Percentiles rank a stretch among this genome's conserved stretches.
Conservation (phyloP, 2,797 vertebrate genomes). For the Sebastes iracundus region DNA sequence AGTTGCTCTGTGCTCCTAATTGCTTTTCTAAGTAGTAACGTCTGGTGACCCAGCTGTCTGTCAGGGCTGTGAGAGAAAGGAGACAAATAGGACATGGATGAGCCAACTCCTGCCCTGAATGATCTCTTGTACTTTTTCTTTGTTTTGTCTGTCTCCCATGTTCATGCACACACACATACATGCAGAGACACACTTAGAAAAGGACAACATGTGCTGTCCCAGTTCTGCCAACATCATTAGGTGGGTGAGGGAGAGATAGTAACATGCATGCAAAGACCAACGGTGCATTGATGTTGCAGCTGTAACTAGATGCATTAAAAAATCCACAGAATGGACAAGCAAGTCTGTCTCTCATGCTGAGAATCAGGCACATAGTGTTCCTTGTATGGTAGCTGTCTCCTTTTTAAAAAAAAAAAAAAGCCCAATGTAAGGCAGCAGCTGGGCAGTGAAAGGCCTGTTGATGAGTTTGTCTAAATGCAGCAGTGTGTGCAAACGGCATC, state of each 20-base stretch:
- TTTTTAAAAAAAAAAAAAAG: constrained; percentile 8
- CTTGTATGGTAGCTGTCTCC: neutral
- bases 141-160: constrained; percentile 3
- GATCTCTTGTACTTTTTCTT: constrained; percentile 23
- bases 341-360: neutral
- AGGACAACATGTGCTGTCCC: constrained; percentile 28
- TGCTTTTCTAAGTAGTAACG: constrained; percentile 4
- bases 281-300: neutral
- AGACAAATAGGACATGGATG: constrained; percentile 10
- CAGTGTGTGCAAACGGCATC: neutral
- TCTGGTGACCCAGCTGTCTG: constrained; percentile 15
- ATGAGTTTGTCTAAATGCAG: constrained; percentile 8
- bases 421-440: neutral
- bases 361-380: constrained; percentile 7
- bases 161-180: neutral
- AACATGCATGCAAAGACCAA: neutral
- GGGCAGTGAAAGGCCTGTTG: constrained; percentile 24
- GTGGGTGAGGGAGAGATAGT: constrained; percentile 18
- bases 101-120: constrained; percentile 18
- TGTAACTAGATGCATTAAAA: neutral
- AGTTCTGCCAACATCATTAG: constrained; percentile 33
- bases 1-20: constrained; percentile 15
- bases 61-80: neutral
- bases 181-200: neutral
- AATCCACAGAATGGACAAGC: neutral